Percentiles rank a stretch among this genome's conserved stretches.
Evolutionary conservation across 1,140 invertebrate genomes (phyloP).

Genomic region (Drosophila arizonae): DNA sequence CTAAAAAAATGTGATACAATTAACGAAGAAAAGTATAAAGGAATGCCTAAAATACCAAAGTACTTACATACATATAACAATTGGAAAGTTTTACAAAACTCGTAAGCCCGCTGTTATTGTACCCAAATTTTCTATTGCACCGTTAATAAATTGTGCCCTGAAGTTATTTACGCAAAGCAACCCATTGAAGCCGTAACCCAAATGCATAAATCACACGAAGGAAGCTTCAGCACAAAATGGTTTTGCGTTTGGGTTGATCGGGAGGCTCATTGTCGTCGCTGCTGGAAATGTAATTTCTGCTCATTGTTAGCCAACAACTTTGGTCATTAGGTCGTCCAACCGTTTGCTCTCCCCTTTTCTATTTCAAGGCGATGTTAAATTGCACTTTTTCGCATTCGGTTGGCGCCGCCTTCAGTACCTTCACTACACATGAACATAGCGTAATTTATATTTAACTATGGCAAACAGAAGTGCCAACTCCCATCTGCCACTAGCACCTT

Average conservation of each 20-base stretch:
- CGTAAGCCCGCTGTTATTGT: constrained; percentile 21
- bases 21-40: background rate
- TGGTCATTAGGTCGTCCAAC: constrained; percentile 59
- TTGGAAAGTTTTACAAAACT: constrained; percentile 25
- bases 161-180: constrained; percentile 63
- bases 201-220: constrained; percentile 73
- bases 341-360: constrained; percentile 9
- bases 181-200: constrained; percentile 49
- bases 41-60: background rate
- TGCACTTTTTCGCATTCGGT: constrained; percentile 61
- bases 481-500: constrained; percentile 45
- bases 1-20: background rate
- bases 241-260: constrained; percentile 20
- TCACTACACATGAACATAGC: constrained; percentile 63
- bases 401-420: constrained; percentile 47
- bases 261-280: constrained; percentile 32
- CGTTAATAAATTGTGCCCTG: constrained; percentile 67
- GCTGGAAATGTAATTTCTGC: constrained; percentile 56
- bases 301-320: constrained; percentile 41
- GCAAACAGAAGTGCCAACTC: constrained; percentile 25
- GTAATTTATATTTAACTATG: constrained; percentile 66
- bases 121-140: constrained; percentile 45
- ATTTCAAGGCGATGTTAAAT: constrained; percentile 25
- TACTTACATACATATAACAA: constrained; percentile 7
- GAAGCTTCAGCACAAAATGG: constrained; percentile 45